phyloP scores from a whole-genome alignment of 2,113 vertebrate species.

The Dicaeum eximium region DNA sequence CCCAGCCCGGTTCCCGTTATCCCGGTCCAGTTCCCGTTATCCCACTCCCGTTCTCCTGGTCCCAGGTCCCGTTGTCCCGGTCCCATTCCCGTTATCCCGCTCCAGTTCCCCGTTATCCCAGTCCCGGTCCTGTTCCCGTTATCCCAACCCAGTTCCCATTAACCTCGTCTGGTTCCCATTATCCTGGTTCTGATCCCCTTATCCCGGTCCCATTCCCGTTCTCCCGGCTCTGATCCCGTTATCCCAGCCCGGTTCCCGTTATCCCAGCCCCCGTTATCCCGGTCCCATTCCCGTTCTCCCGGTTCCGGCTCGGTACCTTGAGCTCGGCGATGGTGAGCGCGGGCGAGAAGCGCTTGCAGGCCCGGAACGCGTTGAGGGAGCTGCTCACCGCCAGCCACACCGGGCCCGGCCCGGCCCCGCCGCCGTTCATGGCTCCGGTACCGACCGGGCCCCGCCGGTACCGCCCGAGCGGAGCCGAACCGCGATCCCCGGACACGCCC shows the following conservation, averaged over 20 bases:
- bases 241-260: no score
- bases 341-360: not conserved
- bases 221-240: no score
- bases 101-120: not conserved
- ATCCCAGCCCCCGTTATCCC: no score
- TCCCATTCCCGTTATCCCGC: not conserved
- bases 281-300: no score
- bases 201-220: no score
- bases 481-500: not conserved
- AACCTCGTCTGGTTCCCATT: no score
- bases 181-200: no score
- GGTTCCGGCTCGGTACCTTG: not conserved
- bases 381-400: not conserved
- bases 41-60: no score
- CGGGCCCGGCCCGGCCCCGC: not conserved
- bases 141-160: not conserved
- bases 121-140: not conserved
- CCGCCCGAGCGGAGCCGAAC: not conserved
- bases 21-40: no score
- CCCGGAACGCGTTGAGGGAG: not conserved
- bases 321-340: not conserved
- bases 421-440: not conserved
- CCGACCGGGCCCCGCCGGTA: not conserved
- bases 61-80: no score
- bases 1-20: not conserved